phyloP scores from a whole-genome alignment of 2,888 invertebrate genomes.

The Hypselothyrea guttata region DNA sequence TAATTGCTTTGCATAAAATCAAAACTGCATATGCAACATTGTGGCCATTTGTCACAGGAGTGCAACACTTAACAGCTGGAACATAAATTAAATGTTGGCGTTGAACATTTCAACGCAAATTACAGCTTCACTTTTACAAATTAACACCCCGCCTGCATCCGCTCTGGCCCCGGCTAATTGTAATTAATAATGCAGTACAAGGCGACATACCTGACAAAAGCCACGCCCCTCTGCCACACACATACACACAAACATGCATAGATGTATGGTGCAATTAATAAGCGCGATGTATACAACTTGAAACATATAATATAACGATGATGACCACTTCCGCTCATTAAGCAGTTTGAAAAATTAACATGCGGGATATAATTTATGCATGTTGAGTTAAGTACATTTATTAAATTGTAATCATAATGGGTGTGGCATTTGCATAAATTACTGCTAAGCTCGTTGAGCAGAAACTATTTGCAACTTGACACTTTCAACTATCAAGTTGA shows the following conservation, averaged over 20 bases:
- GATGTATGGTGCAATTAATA: slow-evolving; percentile 42
- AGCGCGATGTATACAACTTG: slow-evolving; percentile 52
- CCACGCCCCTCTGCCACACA: slow-evolving; percentile 38
- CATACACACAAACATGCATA: background rate
- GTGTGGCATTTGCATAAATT: slow-evolving; percentile 11
- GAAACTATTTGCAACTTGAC: background rate
- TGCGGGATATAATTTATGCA: slow-evolving; percentile 58
- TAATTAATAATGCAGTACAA: slow-evolving; percentile 63
- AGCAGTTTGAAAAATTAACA: slow-evolving; percentile 71
- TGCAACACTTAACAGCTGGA: slow-evolving; percentile 68
- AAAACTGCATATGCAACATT: slow-evolving; percentile 55
- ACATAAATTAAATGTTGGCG: slow-evolving; percentile 62
- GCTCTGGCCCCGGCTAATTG: slow-evolving; percentile 53
- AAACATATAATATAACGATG: slow-evolving; percentile 53
- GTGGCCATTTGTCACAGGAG: slow-evolving; percentile 64
- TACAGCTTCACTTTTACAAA: slow-evolving; percentile 66
- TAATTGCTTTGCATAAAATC: slow-evolving; percentile 63
- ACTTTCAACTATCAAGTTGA: slow-evolving; percentile 1
- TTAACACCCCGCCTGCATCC: slow-evolving; percentile 46
- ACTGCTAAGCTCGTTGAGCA: slow-evolving; percentile 1
- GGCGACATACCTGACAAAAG: slow-evolving; percentile 48
- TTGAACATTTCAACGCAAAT: slow-evolving; percentile 56
- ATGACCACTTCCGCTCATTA: slow-evolving; percentile 75
- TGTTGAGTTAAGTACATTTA: slow-evolving; percentile 25
- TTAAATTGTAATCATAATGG: slow-evolving; percentile 24